These are phyloP conservation scores for Drosophila acutilabella DNA, from an alignment of 2,888 invertebrate genomes.

Conservation along the genomic window DNA sequence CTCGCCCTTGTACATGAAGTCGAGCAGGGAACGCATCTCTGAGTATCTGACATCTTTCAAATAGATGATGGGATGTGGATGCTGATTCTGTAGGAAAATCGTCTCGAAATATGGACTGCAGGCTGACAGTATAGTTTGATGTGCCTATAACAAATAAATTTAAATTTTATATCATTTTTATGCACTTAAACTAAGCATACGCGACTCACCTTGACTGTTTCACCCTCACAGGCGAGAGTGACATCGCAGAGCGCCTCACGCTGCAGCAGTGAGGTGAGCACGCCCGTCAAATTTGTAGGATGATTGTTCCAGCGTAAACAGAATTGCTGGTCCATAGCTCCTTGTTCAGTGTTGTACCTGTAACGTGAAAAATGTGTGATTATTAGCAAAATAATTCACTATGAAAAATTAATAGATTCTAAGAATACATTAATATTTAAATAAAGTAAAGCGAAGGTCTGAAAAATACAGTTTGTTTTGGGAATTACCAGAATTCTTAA, in stretches of 20 bases:
- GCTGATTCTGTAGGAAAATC: slow-evolving; percentile 94
- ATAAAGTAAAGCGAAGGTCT: no score
- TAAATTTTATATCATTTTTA: neutral
- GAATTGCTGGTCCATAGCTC: slow-evolving; percentile 91
- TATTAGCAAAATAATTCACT: neutral
- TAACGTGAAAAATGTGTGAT: neutral
- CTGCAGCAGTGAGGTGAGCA: slow-evolving; percentile 93
- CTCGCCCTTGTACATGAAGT: slow-evolving; percentile 97
- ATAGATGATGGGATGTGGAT: slow-evolving; percentile 96
- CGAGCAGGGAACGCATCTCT: slow-evolving; percentile 95
- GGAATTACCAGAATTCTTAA: no score
- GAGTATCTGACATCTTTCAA: slow-evolving; percentile 95
- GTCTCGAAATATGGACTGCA: slow-evolving; percentile 97
- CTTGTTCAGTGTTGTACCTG: slow-evolving; percentile 86
- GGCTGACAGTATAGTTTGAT: slow-evolving; percentile 96
- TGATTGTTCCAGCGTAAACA: slow-evolving; percentile 98
- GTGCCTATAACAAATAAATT: slow-evolving; percentile 87
- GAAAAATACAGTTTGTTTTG: no score
- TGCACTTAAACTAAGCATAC: neutral
- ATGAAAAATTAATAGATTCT: no score
- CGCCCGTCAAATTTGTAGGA: slow-evolving; percentile 95
- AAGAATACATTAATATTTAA: no score
- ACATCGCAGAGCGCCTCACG: slow-evolving; percentile 96
- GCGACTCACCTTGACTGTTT: slow-evolving; percentile 90
- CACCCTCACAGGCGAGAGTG: slow-evolving; percentile 95